Evolutionary conservation across 2,797 vertebrate species (phyloP).

Genomic region (Syngnathus acus): DNA sequence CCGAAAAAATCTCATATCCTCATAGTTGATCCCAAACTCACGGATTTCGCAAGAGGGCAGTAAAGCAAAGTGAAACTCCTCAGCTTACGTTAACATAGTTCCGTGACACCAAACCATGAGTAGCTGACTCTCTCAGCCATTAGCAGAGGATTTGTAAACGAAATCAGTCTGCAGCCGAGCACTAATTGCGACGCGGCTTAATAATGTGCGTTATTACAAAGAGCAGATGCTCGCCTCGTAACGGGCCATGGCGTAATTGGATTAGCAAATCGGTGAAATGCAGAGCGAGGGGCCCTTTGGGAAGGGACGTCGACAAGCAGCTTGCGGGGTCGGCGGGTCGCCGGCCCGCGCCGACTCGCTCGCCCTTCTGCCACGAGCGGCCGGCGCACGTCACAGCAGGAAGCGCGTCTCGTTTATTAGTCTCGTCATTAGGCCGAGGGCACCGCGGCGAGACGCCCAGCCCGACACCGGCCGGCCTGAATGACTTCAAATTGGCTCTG

Average conservation of each 20-base stretch:
- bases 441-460: neutral
- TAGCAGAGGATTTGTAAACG: too few species aligned
- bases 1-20: too few species aligned
- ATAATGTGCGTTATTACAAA: conserved; percentile 51
- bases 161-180: conserved; percentile 3
- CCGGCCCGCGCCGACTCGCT: neutral
- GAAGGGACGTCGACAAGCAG: conserved; percentile 22
- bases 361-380: neutral
- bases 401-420: neutral
- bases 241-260: conserved; percentile 47
- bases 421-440: neutral
- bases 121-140: too few species aligned
- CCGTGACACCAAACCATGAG: too few species aligned
- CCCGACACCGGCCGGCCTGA: conserved; percentile 8
- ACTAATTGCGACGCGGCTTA: conserved; percentile 24
- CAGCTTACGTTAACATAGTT: too few species aligned
- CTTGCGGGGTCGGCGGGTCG: conserved; percentile 4
- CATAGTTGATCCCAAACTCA: too few species aligned
- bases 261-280: conserved; percentile 54
- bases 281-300: conserved; percentile 26
- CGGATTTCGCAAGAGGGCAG: too few species aligned
- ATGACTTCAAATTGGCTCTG: conserved; percentile 36
- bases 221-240: conserved; percentile 51
- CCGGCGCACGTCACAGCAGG: neutral
- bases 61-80: too few species aligned